Conservation (phyloP, 2,113 vertebrate genomes). For the Pleuronectes platessa region DNA sequence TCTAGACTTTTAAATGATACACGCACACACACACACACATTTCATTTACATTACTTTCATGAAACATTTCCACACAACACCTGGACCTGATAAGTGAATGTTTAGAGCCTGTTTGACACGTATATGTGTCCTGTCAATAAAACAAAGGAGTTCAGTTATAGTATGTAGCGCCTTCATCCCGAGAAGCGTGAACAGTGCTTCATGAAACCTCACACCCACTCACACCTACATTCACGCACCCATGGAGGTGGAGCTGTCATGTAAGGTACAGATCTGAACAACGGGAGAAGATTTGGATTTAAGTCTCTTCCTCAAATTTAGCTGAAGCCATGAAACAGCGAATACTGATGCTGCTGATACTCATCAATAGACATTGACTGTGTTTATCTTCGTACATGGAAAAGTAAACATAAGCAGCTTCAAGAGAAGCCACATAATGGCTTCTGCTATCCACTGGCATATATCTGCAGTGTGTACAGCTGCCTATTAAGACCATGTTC, state of each 20-base stretch:
- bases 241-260: slow-evolving; percentile 43
- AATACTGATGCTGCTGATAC: background rate
- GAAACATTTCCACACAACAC: background rate
- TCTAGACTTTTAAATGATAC: background rate
- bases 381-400: background rate
- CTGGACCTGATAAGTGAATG: background rate
- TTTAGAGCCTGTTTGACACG: background rate
- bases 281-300: slow-evolving; percentile 45
- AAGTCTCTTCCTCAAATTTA: background rate
- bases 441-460: slow-evolving; percentile 16
- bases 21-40: no score
- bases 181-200: slow-evolving; percentile 35
- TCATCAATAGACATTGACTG: background rate
- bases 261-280: slow-evolving; percentile 45
- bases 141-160: slow-evolving; percentile 2
- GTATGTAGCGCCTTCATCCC: slow-evolving; percentile 24
- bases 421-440: background rate
- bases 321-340: background rate
- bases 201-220: slow-evolving; percentile 62
- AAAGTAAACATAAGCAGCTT: background rate
- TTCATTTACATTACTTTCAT: no score
- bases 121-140: slow-evolving; percentile 9
- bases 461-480: slow-evolving; percentile 30
- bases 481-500: slow-evolving; percentile 34
- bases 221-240: slow-evolving; percentile 55